Percentiles rank a stretch among this genome's conserved stretches.
Evolutionary conservation across 2,113 vertebrate genomes (phyloP).

Genomic region (Tringa solitaria): DNA sequence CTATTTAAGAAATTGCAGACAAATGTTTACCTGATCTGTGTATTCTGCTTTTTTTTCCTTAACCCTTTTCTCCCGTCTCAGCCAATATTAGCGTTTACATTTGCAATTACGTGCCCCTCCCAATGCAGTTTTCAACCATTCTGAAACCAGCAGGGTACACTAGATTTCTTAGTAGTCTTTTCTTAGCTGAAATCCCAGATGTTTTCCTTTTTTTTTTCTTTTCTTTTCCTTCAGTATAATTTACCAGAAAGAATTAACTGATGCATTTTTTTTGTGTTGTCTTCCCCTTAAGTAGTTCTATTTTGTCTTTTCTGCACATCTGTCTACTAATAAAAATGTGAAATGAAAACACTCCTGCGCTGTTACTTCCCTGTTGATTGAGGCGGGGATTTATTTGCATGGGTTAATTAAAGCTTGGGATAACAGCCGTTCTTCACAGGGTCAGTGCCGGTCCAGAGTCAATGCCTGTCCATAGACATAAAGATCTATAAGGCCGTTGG

Average conservation of each 20-base stretch:
- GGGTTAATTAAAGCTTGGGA: neutral
- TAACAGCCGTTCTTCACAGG: neutral
- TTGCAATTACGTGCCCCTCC: constrained; percentile 46
- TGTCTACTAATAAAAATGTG: constrained; percentile 85
- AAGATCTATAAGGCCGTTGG: neutral
- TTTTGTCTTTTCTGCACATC: constrained; percentile 82
- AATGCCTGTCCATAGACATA: neutral
- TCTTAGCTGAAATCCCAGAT: constrained; percentile 68
- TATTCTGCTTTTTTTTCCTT: constrained; percentile 1
- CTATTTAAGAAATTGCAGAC: constrained; percentile 53
- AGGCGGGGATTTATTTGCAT: neutral
- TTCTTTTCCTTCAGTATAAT: constrained; percentile 64
- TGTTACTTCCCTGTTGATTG: constrained; percentile 44
- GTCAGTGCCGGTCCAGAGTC: neutral
- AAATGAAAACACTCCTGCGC: constrained; percentile 68
- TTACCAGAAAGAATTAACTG: constrained; percentile 74
- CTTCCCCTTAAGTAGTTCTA: constrained; percentile 73
- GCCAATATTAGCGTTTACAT: constrained; percentile 70
- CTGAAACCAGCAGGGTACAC: constrained; percentile 77
- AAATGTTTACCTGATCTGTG: constrained; percentile 55
- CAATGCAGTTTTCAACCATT: constrained; percentile 76
- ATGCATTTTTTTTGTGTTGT: constrained; percentile 78
- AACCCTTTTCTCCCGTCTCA: neutral
- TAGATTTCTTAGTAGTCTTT: constrained; percentile 70
- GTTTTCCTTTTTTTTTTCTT: neutral